Evolutionary conservation across 2,888 invertebrate genomes (phyloP).

Genomic region (Pachycephus smyrnensis): DNA sequence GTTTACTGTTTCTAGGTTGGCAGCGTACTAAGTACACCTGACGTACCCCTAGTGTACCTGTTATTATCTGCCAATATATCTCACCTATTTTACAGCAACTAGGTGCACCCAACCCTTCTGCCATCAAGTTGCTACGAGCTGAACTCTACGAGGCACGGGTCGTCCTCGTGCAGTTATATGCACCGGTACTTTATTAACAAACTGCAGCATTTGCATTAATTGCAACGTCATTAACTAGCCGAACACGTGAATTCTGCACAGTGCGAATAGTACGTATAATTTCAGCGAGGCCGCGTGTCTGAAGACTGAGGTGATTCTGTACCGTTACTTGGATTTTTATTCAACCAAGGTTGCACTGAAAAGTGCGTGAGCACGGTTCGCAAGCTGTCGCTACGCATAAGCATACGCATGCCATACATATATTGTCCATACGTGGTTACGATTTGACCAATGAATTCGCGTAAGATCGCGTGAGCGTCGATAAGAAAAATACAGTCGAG

Average conservation of each 20-base stretch:
- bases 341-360: not conserved
- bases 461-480: not conserved
- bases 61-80: slow-evolving; percentile 39
- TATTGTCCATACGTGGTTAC: not conserved
- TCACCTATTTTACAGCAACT: slow-evolving; percentile 32
- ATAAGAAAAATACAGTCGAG: not conserved
- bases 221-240: slow-evolving; percentile 29
- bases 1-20: not conserved
- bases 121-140: slow-evolving; percentile 33
- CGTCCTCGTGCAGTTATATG: slow-evolving; percentile 17
- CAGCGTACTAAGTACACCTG: not conserved
- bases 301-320: not conserved
- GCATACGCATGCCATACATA: not conserved
- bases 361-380: not conserved
- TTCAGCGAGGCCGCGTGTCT: not conserved
- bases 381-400: not conserved
- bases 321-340: slow-evolving; percentile 1
- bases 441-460: not conserved
- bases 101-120: not conserved
- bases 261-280: not conserved
- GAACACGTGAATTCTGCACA: slow-evolving; percentile 16
- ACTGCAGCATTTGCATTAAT: slow-evolving; percentile 29
- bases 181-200: slow-evolving; percentile 28
- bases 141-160: slow-evolving; percentile 9
- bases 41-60: not conserved